A percentile compares a stretch with the other conserved stretches of the same genome.
These are phyloP conservation scores for Agrochola lychnidis DNA, from an alignment of 2,888 invertebrate genomes.

Conservation along the genomic window DNA sequence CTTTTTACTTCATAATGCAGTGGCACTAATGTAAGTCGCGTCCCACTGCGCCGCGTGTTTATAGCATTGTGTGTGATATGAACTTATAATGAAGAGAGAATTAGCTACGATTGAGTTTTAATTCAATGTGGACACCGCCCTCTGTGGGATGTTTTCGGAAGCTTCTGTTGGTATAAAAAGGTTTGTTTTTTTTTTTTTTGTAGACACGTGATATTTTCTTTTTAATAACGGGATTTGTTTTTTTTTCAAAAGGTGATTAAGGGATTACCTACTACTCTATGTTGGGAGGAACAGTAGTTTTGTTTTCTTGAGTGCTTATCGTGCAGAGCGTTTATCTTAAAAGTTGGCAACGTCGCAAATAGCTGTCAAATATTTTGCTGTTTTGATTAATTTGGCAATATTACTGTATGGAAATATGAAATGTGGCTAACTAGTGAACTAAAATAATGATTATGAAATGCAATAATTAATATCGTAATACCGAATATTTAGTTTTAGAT, in stretches of 20 bases:
- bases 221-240: constrained; percentile 1
- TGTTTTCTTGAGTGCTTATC: background rate
- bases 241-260: background rate
- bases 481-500: no score
- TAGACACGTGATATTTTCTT: background rate
- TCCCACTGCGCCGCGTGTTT: constrained; percentile 71
- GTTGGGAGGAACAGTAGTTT: background rate
- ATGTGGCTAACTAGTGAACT: no score
- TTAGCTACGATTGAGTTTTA: constrained; percentile 50
- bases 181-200: background rate
- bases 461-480: no score
- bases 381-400: no score
- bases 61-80: constrained; percentile 50
- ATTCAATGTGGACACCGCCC: constrained; percentile 44
- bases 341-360: no score
- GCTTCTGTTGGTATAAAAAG: constrained; percentile 24
- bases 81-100: constrained; percentile 58
- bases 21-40: constrained; percentile 83
- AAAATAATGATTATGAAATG: no score
- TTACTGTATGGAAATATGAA: no score
- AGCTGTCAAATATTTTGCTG: no score
- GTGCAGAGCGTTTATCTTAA: no score
- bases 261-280: background rate
- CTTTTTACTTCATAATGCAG: constrained; percentile 86
- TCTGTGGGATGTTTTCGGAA: constrained; percentile 14